Evolutionary conservation across 1,140 invertebrate species (phyloP), one percentile per base, ranked within the genome.

Genomic region (Lineus longissimus): DNA sequence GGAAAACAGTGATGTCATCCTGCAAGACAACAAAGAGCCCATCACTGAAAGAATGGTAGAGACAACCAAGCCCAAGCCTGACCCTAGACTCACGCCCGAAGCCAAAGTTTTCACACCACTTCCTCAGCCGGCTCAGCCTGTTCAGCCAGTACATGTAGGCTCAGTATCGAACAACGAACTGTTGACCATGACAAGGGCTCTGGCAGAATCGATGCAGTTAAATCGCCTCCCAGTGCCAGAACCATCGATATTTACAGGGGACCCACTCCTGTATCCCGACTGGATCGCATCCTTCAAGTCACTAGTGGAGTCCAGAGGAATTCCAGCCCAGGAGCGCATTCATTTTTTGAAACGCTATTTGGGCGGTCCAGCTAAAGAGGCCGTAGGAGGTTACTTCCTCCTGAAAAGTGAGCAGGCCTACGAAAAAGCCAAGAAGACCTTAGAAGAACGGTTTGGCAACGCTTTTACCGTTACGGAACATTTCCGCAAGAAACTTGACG

Each of bases 191-290:
- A n/a, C n/a, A n/a, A n/a, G n/a, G n/a, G n/a, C n/a, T n/a, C n/a
- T n/a, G n/a, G n/a, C n/a, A n/a, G n/a, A n/a, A n/a, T n/a, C n/a
- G n/a, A n/a, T n/a, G n/a, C n/a, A n/a, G n/a, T n/a, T n/a, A n/a
- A n/a, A n/a, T n/a, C n/a, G n/a, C n/a, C 31, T 70, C 13, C 70
- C 68, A 9, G 41, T 63, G 31, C 68, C 70, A 13, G 64, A 71
- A 51, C 64, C 67, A 25, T 36, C 41, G 2, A 30, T 70, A 17
- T 72, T 70, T 56, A 40, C 57, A 19, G 68, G 67, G 6, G 66
- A 70, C 55, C 64, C 66, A 1, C 41, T 68, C 7, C 23, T 61
- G 47, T 72, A 63, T 47, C 25, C 59, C 4, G 36, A n/a, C 11
- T 64, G 62, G 57, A 60, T 22, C 4, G 25, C 25, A 17, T 17